Conservation (phyloP, 2,113 vertebrate genomes). For the Passer domesticus region DNA sequence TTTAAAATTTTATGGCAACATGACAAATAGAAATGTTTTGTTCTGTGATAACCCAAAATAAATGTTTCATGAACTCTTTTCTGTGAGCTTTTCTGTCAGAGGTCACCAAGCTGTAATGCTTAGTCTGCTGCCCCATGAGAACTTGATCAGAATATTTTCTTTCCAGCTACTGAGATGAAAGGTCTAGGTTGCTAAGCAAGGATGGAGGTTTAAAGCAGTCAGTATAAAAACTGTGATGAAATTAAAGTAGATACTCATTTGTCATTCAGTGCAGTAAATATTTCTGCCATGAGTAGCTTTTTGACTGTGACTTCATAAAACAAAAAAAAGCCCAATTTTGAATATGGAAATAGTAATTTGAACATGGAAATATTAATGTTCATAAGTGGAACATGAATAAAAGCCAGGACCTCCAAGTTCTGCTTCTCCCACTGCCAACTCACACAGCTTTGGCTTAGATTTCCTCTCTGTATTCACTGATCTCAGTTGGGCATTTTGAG, state of each 20-base stretch:
- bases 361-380: neutral
- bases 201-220: neutral
- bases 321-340: neutral
- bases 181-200: neutral
- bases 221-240: neutral
- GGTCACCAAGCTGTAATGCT: neutral
- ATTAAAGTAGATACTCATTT: neutral
- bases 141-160: neutral
- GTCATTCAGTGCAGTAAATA: neutral
- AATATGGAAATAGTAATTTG: neutral
- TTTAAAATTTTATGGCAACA: neutral
- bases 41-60: neutral
- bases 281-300: neutral
- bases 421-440: neutral
- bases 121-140: neutral
- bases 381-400: neutral
- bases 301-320: neutral
- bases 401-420: neutral
- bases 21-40: neutral
- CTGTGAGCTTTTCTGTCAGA: neutral
- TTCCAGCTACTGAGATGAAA: neutral
- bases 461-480: neutral
- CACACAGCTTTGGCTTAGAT: neutral
- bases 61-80: neutral
- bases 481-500: neutral